These are phyloP conservation scores for Invenusta paracnida DNA, from an alignment of 2,888 invertebrate species.

Conservation along the genomic window DNA sequence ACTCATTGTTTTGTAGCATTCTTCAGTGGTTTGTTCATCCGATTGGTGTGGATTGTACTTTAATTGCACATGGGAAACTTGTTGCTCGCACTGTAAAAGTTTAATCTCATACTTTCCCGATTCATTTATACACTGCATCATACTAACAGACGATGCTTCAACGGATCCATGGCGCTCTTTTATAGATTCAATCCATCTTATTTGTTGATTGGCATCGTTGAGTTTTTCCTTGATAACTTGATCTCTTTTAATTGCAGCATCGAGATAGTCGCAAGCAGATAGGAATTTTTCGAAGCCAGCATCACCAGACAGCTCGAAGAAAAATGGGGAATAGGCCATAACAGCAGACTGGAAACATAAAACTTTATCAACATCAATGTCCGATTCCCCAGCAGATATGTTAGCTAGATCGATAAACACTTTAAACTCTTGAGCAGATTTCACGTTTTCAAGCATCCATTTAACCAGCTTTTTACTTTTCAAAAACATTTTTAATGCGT, in stretches of 20 bases:
- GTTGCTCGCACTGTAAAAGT: background rate
- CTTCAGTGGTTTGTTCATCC: background rate
- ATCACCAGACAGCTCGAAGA: slow-evolving; percentile 51
- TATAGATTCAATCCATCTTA: slow-evolving; percentile 52
- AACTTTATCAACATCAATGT: slow-evolving; percentile 51
- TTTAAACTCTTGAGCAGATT: slow-evolving; percentile 46
- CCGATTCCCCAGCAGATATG: slow-evolving; percentile 52
- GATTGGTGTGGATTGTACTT: background rate
- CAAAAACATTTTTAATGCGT: background rate
- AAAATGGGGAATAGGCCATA: slow-evolving; percentile 54
- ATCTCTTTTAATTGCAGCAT: slow-evolving; percentile 50
- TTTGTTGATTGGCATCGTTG: slow-evolving; percentile 50
- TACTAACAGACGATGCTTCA: slow-evolving; percentile 52
- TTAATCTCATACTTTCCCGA: slow-evolving; percentile 48
- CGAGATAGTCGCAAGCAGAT: slow-evolving; percentile 50
- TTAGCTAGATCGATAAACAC: slow-evolving; percentile 52
- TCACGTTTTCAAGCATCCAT: background rate
- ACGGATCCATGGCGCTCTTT: slow-evolving; percentile 53
- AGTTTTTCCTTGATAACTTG: slow-evolving; percentile 51
- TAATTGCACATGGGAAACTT: background rate
- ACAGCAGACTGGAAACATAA: slow-evolving; percentile 53
- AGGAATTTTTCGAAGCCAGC: slow-evolving; percentile 50
- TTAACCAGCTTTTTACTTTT: background rate
- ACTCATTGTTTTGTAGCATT: background rate
- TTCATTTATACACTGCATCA: slow-evolving; percentile 51